phyloP scores from a whole-genome alignment of 2,797 vertebrate species.

The Hydrolagus colliei region DNA sequence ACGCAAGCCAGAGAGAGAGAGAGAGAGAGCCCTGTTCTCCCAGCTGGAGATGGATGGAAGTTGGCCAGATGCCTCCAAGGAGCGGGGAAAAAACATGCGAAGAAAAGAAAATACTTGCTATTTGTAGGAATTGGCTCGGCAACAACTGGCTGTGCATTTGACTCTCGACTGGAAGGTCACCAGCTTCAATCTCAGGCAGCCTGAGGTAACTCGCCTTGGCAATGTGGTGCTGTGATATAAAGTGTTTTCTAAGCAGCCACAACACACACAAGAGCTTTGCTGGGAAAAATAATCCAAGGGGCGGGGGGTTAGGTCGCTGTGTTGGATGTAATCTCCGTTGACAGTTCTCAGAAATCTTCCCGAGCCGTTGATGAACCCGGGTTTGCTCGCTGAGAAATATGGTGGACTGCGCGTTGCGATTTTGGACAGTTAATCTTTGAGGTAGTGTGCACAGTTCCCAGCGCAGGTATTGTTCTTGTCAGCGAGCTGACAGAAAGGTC shows the following conservation, averaged over 20 bases:
- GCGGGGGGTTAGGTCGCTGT: no score
- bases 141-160: no score
- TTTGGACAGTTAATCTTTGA: constrained; percentile 34
- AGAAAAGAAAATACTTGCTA: not conserved
- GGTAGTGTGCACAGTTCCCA: constrained; percentile 35
- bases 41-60: not conserved
- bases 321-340: not conserved
- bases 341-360: no score
- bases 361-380: no score
- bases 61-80: not conserved
- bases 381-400: not conserved
- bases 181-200: not conserved
- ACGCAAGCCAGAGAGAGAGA: not conserved
- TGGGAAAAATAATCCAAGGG: not conserved
- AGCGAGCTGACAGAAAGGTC: constrained; percentile 44
- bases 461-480: constrained; percentile 36
- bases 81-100: not conserved
- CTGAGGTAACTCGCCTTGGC: not conserved
- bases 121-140: not conserved
- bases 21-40: not conserved
- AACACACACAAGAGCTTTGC: not conserved
- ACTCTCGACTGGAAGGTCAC: not conserved
- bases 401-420: not conserved
- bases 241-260: not conserved
- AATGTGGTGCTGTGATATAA: not conserved